A percentile compares a stretch with the other conserved stretches of the same genome.
Evolutionary conservation across 2,888 invertebrate species (phyloP).

Genomic region (Brachyopa scutellaris): DNA sequence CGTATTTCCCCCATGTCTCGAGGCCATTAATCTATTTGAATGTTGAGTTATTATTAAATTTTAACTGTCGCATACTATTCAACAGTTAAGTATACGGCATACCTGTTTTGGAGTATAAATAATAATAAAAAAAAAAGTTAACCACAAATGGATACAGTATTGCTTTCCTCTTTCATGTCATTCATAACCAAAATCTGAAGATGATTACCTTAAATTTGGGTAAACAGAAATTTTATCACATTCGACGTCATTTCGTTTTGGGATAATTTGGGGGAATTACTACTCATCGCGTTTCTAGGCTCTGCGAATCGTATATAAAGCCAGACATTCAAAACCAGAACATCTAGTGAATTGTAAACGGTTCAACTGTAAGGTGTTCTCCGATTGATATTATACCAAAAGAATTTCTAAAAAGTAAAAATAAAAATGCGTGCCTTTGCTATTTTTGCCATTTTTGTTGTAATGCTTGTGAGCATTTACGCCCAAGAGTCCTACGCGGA

Average conservation of each 20-base stretch:
- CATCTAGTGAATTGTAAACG: neutral
- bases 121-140: too few relatives aligned
- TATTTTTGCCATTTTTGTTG: conserved; percentile 13
- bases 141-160: too few relatives aligned
- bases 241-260: too few relatives aligned
- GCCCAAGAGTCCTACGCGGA: neutral
- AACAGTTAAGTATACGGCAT: too few relatives aligned
- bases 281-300: too few relatives aligned
- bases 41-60: too few relatives aligned
- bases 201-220: neutral
- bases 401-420: neutral
- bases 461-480: conserved; percentile 25
- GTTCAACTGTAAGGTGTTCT: neutral
- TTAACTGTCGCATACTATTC: too few relatives aligned
- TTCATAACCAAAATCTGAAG: neutral
- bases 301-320: neutral
- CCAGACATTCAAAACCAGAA: neutral
- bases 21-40: too few relatives aligned
- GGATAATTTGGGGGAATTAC: neutral
- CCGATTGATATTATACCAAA: too few relatives aligned
- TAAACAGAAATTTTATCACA: neutral
- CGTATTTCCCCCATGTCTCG: too few relatives aligned
- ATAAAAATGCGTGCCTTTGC: conserved; percentile 29
- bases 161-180: too few relatives aligned
- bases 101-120: too few relatives aligned